A percentile compares a stretch with the other conserved stretches of the same genome.
phyloP scores from a whole-genome alignment of 92 coral and sea anemone species.

The Zoanthus sociatus region DNA sequence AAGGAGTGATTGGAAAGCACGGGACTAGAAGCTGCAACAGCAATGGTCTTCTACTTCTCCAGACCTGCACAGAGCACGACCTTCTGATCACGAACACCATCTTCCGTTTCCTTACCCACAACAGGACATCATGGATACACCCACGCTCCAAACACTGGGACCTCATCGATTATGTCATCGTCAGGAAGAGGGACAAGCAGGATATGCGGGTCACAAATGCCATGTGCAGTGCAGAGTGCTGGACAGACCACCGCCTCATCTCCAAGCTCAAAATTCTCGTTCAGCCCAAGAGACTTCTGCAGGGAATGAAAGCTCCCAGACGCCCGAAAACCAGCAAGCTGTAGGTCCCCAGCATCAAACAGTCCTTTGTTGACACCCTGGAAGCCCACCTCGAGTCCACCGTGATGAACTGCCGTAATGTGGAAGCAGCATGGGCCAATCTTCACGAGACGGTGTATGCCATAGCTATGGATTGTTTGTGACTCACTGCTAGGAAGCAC shows the following conservation, averaged over 20 bases:
- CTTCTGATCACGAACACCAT: slow-evolving; percentile 47
- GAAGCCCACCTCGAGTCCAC: neutral
- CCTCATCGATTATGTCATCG: slow-evolving; percentile 11
- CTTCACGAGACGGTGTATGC: neutral
- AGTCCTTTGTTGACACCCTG: neutral
- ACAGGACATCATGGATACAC: slow-evolving; percentile 64
- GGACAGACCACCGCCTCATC: slow-evolving; percentile 18
- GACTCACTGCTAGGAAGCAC: neutral
- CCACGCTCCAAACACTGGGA: slow-evolving; percentile 54
- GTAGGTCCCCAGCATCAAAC: too few species aligned
- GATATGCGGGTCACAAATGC: slow-evolving; percentile 58
- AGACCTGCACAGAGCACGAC: slow-evolving; percentile 31
- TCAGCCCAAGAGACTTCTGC: slow-evolving; percentile 42
- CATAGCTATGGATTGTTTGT: neutral
- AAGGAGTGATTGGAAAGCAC: slow-evolving; percentile 46
- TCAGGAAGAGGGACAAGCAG: neutral
- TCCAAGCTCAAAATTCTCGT: slow-evolving; percentile 32
- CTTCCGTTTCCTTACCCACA: slow-evolving; percentile 40
- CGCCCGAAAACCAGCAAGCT: too few species aligned
- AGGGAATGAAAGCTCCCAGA: slow-evolving; percentile 36
- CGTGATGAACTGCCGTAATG: neutral
- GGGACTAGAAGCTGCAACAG: slow-evolving; percentile 27
- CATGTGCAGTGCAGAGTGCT: too few species aligned
- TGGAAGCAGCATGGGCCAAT: neutral
- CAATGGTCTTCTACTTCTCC: slow-evolving; percentile 38